Percentiles rank a stretch among this genome's conserved stretches.
Conservation (phyloP, 2,113 vertebrate species). For the Phalacrocorax pelagicus region DNA sequence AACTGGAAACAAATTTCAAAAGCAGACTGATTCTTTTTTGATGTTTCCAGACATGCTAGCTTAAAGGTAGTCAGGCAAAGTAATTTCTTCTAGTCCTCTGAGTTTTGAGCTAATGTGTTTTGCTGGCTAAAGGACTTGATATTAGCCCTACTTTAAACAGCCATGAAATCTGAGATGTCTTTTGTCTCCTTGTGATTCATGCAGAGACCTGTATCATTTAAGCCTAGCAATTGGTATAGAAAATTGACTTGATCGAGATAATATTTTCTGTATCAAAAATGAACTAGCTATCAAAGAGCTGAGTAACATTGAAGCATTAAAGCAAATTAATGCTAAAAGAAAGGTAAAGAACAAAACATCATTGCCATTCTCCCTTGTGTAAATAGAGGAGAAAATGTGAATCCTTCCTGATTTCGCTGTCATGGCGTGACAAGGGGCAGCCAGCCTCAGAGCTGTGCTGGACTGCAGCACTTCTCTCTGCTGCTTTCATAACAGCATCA, state of each 20-base stretch:
- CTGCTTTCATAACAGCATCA: neutral
- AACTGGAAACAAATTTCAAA: conserved; percentile 28
- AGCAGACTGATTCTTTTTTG: neutral
- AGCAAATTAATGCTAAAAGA: neutral
- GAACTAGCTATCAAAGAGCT: neutral
- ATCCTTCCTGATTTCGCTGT: neutral
- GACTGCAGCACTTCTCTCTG: neutral
- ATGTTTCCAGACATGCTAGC: conserved; percentile 29
- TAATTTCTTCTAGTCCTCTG: conserved; percentile 43
- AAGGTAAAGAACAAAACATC: neutral
- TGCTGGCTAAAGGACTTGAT: conserved; percentile 26
- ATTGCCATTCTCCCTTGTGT: neutral
- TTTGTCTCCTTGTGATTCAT: neutral
- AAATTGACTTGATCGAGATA: neutral
- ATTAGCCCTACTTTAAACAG: neutral
- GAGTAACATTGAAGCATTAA: neutral
- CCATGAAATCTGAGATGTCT: conserved; percentile 20
- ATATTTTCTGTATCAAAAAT: neutral
- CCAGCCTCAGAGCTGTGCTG: neutral
- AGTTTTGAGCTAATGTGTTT: conserved; percentile 41
- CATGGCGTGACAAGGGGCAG: neutral
- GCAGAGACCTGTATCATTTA: neutral
- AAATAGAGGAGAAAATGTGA: neutral
- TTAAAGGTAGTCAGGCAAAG: conserved; percentile 47
- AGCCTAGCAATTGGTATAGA: neutral